Evolutionary conservation across 2,888 invertebrate species (phyloP), one percentile per base, ranked within the genome.

Genomic region (Polia nebulosa): DNA sequence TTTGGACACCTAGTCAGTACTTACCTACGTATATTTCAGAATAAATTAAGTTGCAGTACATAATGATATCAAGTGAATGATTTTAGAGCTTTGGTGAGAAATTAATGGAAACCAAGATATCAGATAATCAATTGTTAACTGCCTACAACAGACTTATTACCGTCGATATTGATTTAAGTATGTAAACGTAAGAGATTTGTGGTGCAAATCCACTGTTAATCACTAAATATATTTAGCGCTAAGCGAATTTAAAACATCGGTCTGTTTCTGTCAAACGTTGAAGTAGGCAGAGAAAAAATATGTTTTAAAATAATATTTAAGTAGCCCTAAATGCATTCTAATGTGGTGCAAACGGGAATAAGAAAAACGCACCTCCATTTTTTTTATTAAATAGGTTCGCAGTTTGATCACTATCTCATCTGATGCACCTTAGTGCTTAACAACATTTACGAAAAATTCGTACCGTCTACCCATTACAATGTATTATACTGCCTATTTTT

Each of bases 81-180:
- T n/a, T n/a, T n/a, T n/a, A n/a, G n/a, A n/a, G n/a, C n/a, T n/a
- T n/a, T n/a, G n/a, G n/a, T n/a, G n/a, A n/a, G n/a, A n/a, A n/a
- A n/a, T n/a, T n/a, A n/a, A n/a, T n/a, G n/a, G n/a, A 41, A 41
- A 41, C 7, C 17, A n/a, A 7, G 15, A 41, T n/a, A 41, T 39
- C 7, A 0, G n/a, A 41, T 15, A 47, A 47, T 47, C 13, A 11
- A 39, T 61, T 3, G 9, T 47, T 72, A 61, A 60, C 13, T 3
- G 13, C 20, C 1, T 11, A 34, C 9, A 34, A 22, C 15, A 58
- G 44, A 62, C 17, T 62, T 62, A 62, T 39, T 62, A 39, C 32
- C 13, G 6, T 34, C 15, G 15, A 62, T 32, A 72, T 11, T 22
- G 15, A 72, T 72, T 47, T 71, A 71, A 39, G 9, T 25, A 17